phyloP scores from a whole-genome alignment of 1,140 invertebrate genomes.

The Heliothis virescens region DNA sequence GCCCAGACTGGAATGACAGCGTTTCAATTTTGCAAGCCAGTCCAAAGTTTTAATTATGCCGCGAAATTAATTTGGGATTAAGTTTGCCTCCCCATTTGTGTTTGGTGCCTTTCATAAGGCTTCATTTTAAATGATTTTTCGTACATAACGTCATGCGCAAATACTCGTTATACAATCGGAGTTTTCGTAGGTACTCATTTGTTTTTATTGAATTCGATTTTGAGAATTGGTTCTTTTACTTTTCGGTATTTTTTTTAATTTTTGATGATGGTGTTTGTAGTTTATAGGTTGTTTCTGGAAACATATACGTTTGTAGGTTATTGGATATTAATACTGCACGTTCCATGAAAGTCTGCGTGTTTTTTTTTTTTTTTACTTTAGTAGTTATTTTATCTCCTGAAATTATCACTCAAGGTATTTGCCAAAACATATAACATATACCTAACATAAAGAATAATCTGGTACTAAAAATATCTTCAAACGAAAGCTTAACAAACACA shows the following conservation, averaged over 20 bases:
- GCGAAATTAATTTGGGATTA: constrained; percentile 68
- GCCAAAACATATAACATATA: too few relatives aligned
- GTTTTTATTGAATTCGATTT: background rate
- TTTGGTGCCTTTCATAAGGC: constrained; percentile 25
- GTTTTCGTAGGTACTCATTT: background rate
- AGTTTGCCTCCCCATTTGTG: constrained; percentile 48
- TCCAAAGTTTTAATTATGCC: constrained; percentile 67
- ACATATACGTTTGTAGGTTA: background rate
- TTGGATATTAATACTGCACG: background rate
- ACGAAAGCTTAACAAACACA: background rate
- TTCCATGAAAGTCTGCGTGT: too few relatives aligned
- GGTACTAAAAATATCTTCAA: background rate
- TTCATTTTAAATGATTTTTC: constrained; percentile 43
- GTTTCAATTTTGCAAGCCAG: constrained; percentile 57
- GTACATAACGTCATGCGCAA: constrained; percentile 24
- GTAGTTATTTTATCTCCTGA: too few relatives aligned
- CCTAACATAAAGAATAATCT: too few relatives aligned
- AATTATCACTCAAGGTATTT: too few relatives aligned
- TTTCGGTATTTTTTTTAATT: background rate
- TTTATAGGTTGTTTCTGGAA: background rate
- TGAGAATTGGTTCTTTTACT: background rate
- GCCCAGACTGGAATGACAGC: constrained; percentile 50
- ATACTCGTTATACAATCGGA: background rate
- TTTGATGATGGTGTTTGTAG: background rate
- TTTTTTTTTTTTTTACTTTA: too few relatives aligned